Base-by-base conservation (phyloP, 2,888 invertebrate genomes). In the Leptinotarsa rubiginosa region DNA sequence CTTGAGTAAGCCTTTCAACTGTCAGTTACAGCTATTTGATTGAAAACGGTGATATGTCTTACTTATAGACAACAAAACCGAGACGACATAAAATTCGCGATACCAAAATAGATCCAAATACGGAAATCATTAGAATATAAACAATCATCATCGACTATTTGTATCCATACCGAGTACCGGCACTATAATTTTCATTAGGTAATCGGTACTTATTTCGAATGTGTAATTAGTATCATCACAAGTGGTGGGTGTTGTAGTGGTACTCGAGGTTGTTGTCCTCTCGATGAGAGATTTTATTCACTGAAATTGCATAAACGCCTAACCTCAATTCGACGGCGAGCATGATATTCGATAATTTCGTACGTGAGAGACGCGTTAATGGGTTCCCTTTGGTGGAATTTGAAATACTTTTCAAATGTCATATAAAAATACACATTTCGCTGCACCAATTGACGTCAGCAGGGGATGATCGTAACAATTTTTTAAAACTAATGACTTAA, bases 151-250 rank as follows among this genome's bases (percentile, higher is more conserved):
- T 50, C 50, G 13, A n/a, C 62, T 47, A 69, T 75, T 70, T 68
- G 69, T 67, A 72, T 54, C 62, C 67, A 47, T 68, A 56, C 49
- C 65, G 41, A 20, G 69, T 62, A 64, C 47, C 41, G 49, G 68
- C 68, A 70, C 75, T 54, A 64, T 70, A 69, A 70, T 74, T 70
- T 75, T 75, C 73, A 75, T 75, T 75, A 73, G 75, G 75, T 73
- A 75, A 73, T 73, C 68, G 64, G 68, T 67, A 73, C 73, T 70
- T 70, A 70, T 67, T 68, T 47, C 65, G 75, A 75, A 75, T 75
- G 68, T 70, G 25, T 72, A 75, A 75, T 75, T 73, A 73, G 68
- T 73, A 64, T 69, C 64, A 62, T 70, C 69, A 49, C 50, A 64
- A 70, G 69, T 65, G 62, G 73, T 70, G 72, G 73, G 72, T 62